Evolutionary conservation across 2,113 vertebrate species (phyloP).

Genomic region (Megalops atlanticus): DNA sequence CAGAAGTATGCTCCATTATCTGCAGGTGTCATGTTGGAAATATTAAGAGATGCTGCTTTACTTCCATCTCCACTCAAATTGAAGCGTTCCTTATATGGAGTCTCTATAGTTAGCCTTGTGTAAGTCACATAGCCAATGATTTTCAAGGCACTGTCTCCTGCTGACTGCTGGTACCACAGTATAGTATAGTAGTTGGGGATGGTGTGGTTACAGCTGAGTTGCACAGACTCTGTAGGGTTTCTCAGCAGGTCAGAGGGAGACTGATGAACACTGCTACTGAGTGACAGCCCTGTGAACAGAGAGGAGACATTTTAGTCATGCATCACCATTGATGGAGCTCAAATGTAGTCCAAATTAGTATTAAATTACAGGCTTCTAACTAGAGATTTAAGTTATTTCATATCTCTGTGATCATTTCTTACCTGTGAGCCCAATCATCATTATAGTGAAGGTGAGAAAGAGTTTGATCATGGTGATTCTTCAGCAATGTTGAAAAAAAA

Average conservation of each 20-base stretch:
- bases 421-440: constrained; percentile 42
- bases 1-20: constrained; percentile 51
- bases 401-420: background rate
- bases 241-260: constrained; percentile 26
- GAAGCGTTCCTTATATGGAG: constrained; percentile 8
- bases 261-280: constrained; percentile 26
- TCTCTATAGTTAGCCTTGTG: background rate
- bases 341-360: too few species aligned
- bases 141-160: background rate
- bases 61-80: constrained; percentile 17
- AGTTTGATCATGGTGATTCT: constrained; percentile 38
- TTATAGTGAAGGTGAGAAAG: constrained; percentile 17
- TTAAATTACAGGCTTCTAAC: too few species aligned
- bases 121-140: background rate
- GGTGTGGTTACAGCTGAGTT: constrained; percentile 32
- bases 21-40: background rate
- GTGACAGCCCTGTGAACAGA: constrained; percentile 10
- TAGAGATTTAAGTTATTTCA: background rate
- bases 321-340: too few species aligned
- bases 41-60: background rate
- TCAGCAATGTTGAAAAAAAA: background rate
- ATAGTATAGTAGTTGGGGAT: constrained; percentile 5
- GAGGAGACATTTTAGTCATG: too few species aligned
- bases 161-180: background rate
- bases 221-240: background rate